Conservation (phyloP, 2,113 vertebrate species). For the Myxocyprinus asiaticus region DNA sequence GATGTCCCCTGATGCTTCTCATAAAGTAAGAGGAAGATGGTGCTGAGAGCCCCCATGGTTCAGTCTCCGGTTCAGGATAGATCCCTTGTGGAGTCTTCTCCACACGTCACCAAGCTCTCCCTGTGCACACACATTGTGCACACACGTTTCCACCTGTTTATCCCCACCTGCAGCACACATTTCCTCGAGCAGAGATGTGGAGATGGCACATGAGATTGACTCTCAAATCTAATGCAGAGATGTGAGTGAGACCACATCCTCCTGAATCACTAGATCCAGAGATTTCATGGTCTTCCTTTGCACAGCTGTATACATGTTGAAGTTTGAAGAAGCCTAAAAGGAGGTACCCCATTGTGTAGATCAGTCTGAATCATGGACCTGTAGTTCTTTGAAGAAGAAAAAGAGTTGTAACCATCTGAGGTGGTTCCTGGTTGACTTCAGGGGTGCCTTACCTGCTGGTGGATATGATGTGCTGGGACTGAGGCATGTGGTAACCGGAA, state of each 20-base stretch:
- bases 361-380: neutral
- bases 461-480: constrained; percentile 43
- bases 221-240: neutral
- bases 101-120: constrained; percentile 64
- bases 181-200: constrained; percentile 46
- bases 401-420: neutral
- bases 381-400: neutral
- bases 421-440: neutral
- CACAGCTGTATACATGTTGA: constrained; percentile 13
- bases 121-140: constrained; percentile 36
- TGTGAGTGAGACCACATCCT: neutral
- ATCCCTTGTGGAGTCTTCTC: constrained; percentile 56
- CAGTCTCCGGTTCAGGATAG: constrained; percentile 64
- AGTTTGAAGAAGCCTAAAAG: neutral
- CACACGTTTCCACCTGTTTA: constrained; percentile 2
- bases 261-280: neutral
- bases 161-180: constrained; percentile 12
- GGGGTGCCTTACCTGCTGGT: constrained; percentile 20
- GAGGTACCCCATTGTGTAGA: too few relatives aligned
- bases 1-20: constrained; percentile 55
- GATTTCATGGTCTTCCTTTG: neutral
- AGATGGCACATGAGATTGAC: constrained; percentile 37
- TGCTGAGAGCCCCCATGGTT: constrained; percentile 58
- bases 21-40: constrained; percentile 55
- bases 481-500: constrained; percentile 51